Conservation (phyloP, 1,140 invertebrate species). For the Bathynomus jamesi region DNA sequence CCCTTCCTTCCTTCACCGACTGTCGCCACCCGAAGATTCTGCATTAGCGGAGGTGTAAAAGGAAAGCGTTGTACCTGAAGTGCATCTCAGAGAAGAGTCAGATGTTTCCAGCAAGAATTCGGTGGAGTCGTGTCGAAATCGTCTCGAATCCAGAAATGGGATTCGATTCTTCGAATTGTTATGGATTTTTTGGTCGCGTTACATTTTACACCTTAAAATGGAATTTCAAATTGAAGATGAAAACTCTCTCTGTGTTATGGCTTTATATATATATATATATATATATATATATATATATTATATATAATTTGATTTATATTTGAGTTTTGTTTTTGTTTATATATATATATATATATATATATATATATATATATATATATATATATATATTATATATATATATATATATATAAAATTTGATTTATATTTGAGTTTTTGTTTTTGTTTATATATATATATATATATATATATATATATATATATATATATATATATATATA, state of each 20-base stretch:
- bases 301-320: background rate
- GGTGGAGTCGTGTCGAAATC: too few species aligned
- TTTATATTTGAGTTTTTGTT: background rate
- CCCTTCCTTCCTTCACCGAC: too few species aligned
- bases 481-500: background rate
- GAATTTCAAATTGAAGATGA: background rate
- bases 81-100: background rate
- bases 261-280: background rate
- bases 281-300: background rate
- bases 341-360: background rate
- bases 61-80: too few species aligned
- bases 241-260: background rate
- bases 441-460: background rate
- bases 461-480: background rate
- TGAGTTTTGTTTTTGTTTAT: background rate
- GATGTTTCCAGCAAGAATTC: background rate
- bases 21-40: too few species aligned
- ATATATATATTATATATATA: background rate
- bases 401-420: background rate
- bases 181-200: background rate
- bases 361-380: background rate
- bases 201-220: background rate
- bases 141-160: too few species aligned
- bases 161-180: too few species aligned
- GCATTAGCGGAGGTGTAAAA: too few species aligned